These are phyloP conservation scores for Dermatophagoides farinae DNA, from an alignment of 1,140 invertebrate genomes.

Conservation along the genomic window DNA sequence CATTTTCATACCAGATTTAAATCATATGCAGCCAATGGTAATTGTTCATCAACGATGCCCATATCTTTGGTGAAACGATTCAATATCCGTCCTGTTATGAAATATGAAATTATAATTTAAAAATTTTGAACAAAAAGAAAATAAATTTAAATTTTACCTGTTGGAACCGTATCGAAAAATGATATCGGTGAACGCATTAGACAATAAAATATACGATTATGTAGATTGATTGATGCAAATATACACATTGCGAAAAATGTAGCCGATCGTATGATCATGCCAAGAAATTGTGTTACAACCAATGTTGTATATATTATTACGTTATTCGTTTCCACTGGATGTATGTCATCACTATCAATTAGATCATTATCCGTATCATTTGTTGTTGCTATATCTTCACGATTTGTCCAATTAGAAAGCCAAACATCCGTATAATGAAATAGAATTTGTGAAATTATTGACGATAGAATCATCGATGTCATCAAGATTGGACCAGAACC, in stretches of 20 bases:
- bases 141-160: constrained; percentile 22
- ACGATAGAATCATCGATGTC: constrained; percentile 15
- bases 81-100: constrained; percentile 19
- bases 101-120: not conserved
- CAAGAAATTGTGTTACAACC: constrained; percentile 24
- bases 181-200: constrained; percentile 56
- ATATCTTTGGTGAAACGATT: constrained; percentile 18
- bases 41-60: constrained; percentile 23
- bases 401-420: constrained; percentile 18
- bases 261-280: constrained; percentile 36
- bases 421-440: constrained; percentile 21
- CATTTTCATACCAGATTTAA: constrained; percentile 42
- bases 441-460: constrained; percentile 18
- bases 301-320: constrained; percentile 25
- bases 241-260: constrained; percentile 56
- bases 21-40: constrained; percentile 49
- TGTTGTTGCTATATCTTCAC: not conserved
- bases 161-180: constrained; percentile 70
- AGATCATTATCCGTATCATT: not conserved
- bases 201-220: constrained; percentile 59
- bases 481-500: constrained; percentile 16
- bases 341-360: not conserved
- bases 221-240: constrained; percentile 48
- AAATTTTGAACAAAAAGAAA: not conserved
- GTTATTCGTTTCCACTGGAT: not conserved